Base-by-base conservation (phyloP, 53 echinoderm and acorn worm species). In the Actinopyga echinites region DNA sequence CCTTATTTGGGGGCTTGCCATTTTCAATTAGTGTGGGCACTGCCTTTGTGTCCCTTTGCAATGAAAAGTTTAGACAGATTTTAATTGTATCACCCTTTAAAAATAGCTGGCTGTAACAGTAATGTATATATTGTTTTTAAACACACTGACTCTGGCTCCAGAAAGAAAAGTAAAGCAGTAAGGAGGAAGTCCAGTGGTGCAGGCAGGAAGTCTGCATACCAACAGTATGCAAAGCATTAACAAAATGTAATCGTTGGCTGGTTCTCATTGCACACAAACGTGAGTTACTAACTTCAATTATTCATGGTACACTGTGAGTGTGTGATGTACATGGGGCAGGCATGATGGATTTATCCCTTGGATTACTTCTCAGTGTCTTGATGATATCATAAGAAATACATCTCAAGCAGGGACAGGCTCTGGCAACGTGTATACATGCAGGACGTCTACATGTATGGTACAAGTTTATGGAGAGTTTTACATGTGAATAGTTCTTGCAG, bases 1-100 rank as follows among this genome's bases (percentile, higher is more conserved):
- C 71, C 71, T 44, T 71, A 71, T 71, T 71, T 71, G 71, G 71
- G 71, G 71, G 32, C 68, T 38, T 68, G 68, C 68, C 38, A 25
- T 34, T 20, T 38, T 42, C 71, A 71, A 40, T 71, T 37, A 44
- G 28, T 44, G n/a, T 25, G 24, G 7, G 71, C n/a, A 44, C 9
- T 71, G 25, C 42, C 20, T 15, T 40, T n/a, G 43, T 42, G 26
- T 34, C 33, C 21, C 33, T 66, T 19, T 36, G n/a, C 33, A 65
- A 8, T 4, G n/a, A 25, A 12, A 22, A 22, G 71, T 12, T 42
- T 10, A 26, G 6, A 44, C 5, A 67, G 38, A 30, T 28, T 22
- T 13, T 71, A 71, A 71, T 71, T 71, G 71, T 42, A 43, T 71
- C 71, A 71, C 71, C 24, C 23, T 15, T 3, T 71, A 71, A 42